Conservation (phyloP, 2,797 vertebrate species). For the Manis pentadactyla region DNA sequence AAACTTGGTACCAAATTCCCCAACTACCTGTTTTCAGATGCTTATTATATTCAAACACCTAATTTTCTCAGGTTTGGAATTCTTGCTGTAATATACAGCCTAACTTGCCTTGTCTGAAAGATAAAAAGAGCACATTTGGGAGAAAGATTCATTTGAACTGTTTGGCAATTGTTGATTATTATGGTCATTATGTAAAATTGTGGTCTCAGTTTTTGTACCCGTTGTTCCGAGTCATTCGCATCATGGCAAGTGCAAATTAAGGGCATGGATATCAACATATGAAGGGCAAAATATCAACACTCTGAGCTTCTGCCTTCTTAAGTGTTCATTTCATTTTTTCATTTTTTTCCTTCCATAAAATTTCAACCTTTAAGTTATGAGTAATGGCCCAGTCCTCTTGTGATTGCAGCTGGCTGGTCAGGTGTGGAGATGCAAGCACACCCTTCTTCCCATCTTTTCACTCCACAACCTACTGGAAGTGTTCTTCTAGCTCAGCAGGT, state of each 20-base stretch:
- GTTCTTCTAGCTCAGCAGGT: neutral
- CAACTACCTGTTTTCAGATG: neutral
- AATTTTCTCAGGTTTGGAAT: neutral
- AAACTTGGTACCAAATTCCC: neutral
- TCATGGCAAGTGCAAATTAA: neutral
- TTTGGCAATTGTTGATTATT: neutral
- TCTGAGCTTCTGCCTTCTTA: neutral
- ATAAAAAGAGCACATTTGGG: neutral
- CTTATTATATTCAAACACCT: neutral
- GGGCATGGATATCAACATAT: neutral
- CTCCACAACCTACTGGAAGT: neutral
- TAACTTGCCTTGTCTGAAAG: neutral
- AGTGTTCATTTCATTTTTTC: neutral
- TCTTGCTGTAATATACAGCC: neutral
- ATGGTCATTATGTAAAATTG: neutral
- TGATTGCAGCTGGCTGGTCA: neutral
- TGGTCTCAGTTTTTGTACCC: neutral
- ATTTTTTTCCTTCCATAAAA: neutral
- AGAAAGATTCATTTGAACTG: neutral
- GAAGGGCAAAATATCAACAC: neutral
- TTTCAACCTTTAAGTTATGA: neutral
- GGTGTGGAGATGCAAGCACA: neutral
- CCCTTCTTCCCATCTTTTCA: neutral
- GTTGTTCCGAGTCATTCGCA: rapidly evolving
- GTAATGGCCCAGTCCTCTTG: neutral